Percentiles rank a stretch among this genome's conserved stretches.
Evolutionary conservation across 2,888 invertebrate genomes (phyloP).

Genomic region (Prosopocoilus inquinatus): DNA sequence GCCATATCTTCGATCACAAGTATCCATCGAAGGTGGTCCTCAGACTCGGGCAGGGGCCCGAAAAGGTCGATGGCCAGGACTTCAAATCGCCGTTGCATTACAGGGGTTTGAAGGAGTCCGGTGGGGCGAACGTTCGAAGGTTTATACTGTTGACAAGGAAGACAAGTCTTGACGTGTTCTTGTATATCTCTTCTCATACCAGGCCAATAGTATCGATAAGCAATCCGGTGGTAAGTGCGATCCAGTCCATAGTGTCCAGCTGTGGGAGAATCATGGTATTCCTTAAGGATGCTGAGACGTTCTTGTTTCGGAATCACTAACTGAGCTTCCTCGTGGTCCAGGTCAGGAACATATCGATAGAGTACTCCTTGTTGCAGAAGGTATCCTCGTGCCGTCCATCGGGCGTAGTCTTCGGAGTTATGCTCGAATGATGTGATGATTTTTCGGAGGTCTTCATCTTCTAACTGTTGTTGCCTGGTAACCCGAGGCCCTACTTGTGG

Average conservation of each 20-base stretch:
- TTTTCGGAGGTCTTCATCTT: conserved; percentile 21
- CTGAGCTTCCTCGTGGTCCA: conserved; percentile 32
- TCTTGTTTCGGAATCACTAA: conserved; percentile 27
- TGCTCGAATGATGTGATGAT: conserved; percentile 18
- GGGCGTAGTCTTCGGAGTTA: not conserved
- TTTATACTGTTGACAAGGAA: conserved; percentile 35
- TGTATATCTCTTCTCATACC: conserved; percentile 27
- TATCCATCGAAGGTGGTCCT: conserved; percentile 21
- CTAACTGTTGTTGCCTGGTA: conserved; percentile 16
- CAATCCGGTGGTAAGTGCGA: conserved; percentile 26
- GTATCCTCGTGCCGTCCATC: conserved; percentile 10
- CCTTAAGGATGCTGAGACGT: conserved; percentile 17
- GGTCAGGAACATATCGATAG: conserved; percentile 14
- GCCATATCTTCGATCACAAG: conserved; percentile 14
- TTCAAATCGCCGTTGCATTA: conserved; percentile 26
- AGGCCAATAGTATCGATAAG: conserved; percentile 29
- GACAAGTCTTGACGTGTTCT: conserved; percentile 28
- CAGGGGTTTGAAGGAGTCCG: conserved; percentile 34
- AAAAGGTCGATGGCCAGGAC: conserved; percentile 33
- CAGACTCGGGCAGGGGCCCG: conserved; percentile 29
- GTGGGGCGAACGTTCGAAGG: conserved; percentile 30
- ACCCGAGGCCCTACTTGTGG: not conserved
- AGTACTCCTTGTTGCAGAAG: conserved; percentile 9
- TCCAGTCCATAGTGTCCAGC: conserved; percentile 36
- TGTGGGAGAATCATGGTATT: conserved; percentile 28